Conservation (phyloP, 1,140 invertebrate species). For the Orussus abietinus region DNA sequence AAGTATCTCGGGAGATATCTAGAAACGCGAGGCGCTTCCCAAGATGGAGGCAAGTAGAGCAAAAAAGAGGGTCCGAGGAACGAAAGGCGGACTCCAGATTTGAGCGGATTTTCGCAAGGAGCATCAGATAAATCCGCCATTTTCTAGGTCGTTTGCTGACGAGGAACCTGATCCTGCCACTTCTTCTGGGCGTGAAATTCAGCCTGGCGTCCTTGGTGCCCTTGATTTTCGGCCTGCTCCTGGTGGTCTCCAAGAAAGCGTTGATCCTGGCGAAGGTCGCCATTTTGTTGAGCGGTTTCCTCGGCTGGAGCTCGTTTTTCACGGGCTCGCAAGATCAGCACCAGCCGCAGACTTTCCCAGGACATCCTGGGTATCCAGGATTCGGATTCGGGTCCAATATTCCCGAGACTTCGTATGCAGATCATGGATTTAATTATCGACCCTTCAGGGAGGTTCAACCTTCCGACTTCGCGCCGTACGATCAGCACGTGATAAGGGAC, state of each 20-base stretch:
- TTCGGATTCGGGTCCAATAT: slow-evolving; percentile 14
- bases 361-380: slow-evolving; percentile 1
- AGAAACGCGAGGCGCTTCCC: too few relatives aligned
- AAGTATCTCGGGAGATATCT: too few relatives aligned
- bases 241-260: slow-evolving; percentile 70
- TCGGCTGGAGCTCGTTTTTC: slow-evolving; percentile 53
- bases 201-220: slow-evolving; percentile 69
- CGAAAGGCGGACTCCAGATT: too few relatives aligned
- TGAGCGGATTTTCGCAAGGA: too few relatives aligned
- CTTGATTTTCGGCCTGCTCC: slow-evolving; percentile 64
- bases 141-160: slow-evolving; percentile 66
- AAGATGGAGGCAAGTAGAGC: too few relatives aligned
- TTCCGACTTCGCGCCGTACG: slow-evolving; percentile 28
- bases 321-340: slow-evolving; percentile 9
- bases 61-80: too few relatives aligned
- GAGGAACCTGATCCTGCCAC: slow-evolving; percentile 64
- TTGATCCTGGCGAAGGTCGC: slow-evolving; percentile 69
- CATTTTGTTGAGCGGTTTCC: slow-evolving; percentile 62
- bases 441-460: slow-evolving; percentile 18
- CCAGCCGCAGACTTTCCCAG: too few relatives aligned
- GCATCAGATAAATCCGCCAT: too few relatives aligned
- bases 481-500: slow-evolving; percentile 45
- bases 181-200: slow-evolving; percentile 73
- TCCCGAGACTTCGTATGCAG: slow-evolving; percentile 9
- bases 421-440: slow-evolving; percentile 18